These are phyloP conservation scores for Orthonychiurus folsomi DNA, from an alignment of 2,888 invertebrate genomes.

Conservation along the genomic window DNA sequence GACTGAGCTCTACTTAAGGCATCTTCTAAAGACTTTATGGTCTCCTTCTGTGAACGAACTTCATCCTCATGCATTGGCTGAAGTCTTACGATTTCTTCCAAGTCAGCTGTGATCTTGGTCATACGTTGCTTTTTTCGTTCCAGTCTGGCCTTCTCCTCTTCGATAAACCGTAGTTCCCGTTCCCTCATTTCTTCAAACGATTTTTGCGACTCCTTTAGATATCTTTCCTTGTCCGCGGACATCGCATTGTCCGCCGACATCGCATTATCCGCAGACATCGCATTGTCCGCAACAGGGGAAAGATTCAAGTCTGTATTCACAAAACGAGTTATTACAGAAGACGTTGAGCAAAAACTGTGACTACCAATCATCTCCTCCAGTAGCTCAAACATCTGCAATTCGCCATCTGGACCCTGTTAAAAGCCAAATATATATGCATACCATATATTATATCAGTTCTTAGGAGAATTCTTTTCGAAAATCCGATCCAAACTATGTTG, in stretches of 20 bases:
- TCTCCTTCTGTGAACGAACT: too few relatives aligned
- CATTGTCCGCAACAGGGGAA: background rate
- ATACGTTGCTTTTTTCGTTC: background rate
- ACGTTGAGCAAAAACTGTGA: conserved; percentile 62
- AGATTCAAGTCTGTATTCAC: conserved; percentile 9
- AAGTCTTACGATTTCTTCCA: too few relatives aligned
- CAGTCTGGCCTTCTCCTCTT: background rate
- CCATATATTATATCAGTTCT: too few relatives aligned
- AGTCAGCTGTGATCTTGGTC: too few relatives aligned
- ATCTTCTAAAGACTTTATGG: background rate
- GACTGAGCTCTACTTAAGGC: background rate
- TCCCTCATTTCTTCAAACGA: background rate
- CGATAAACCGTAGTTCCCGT: background rate
- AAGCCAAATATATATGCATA: too few relatives aligned
- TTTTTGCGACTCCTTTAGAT: background rate
- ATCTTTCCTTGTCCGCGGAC: too few relatives aligned
- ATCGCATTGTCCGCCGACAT: background rate
- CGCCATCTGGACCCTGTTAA: conserved; percentile 49
- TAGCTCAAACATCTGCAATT: conserved; percentile 66
- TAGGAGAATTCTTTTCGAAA: too few relatives aligned
- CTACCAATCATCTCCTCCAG: conserved; percentile 61
- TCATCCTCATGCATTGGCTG: too few relatives aligned
- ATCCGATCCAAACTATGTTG: too few relatives aligned
- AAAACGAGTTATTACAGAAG: conserved; percentile 48
- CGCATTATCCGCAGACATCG: background rate